Base-by-base conservation (phyloP, 2,797 vertebrate genomes). In the Monodelphis domestica region DNA sequence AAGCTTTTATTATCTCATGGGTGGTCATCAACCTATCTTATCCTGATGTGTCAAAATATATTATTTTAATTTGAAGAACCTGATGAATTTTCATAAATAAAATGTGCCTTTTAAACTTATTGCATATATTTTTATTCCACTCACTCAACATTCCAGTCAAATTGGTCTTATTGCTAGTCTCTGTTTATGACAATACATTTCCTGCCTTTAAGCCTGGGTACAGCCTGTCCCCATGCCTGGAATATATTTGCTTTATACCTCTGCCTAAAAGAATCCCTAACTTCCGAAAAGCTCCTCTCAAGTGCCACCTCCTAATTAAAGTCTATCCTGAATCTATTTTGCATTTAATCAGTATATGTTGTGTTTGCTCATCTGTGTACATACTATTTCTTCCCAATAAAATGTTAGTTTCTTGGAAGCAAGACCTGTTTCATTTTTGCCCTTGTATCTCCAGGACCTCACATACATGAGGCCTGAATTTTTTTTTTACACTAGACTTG, bases 1-100 rank as follows among this genome's bases (percentile, higher is more conserved):
- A 96, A 92, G 52, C 91, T 29, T 57, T 5, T 24, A 70, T 88
- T 91, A 55, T 93, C 87, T 89, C 15, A 59, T 78, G 26, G 89
- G 29, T 89, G 91, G 29, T 87, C 70, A 2, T 63, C 52, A 70
- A 10, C 5, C 17, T 7, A 78, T 24, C 63, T 55, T 63, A 54
- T 38, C 5, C 53, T 56, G n/a, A 26, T 6, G 45, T 38, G 17
- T 88, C 21, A 89, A 53, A 63, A 70, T 17, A n/a, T 91, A 30
- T 28, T 53, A 84, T 5, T 93, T 70, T 59, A 2, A 53, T 87
- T 38, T 89, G 45, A 51, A 54, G 84, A 88, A 88, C 17, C 54
- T 51, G 29, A 78, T 52, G 87, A 30, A 87, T 89, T 29, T 55
- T 92, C 53, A 91, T 88, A 94, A 92, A 90, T 30, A 94, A 45